Evolutionary conservation across 2,888 invertebrate species (phyloP), one percentile per base, ranked within the genome.

Genomic region (Coremacera marginata): DNA sequence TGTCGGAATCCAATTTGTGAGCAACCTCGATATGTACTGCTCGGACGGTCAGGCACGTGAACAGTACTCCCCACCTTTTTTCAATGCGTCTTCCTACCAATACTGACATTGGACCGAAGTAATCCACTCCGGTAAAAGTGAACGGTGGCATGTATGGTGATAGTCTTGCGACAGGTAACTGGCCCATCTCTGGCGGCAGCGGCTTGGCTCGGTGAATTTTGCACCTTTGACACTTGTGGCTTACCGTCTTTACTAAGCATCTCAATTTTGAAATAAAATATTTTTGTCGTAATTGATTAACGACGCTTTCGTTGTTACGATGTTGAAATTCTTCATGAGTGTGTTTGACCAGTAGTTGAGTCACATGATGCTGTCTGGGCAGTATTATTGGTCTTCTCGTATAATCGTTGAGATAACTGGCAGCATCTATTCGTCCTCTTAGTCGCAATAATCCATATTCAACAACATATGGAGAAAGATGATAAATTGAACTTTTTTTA

Each of bases 71-170:
- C 27, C 77, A 80, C 27, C 80, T 52, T 55, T 81, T 80, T 60
- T 78, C 80, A 3, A 49, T 73, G n/a, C 75, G 78, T 14, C 80
- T 60, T 4, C 27, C 8, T 8, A 77, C 74, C 0, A 73, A 19
- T 3, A 79, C 49, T 14, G 67, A 44, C 16, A 78, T 9, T 0
- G 81, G 80, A 1, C 81, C 80, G 16, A 79, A 81, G 52, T 76
- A 81, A 52, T 82, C 81, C 9, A 81, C n/a, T 0, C 80, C 82
- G 7, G 77, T 80, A 57, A 78, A 80, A 0, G 77, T 76, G 37
- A 82, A 82, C 5, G 81, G 78, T 8, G 77, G 51, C 60, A 68
- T 11, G 70, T 19, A 31, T 70, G 37, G 49, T 44, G 73, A 67
- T 4, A 76, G 19, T 19, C 77, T 34, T 34, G 65, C 74, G 3